phyloP scores from a whole-genome alignment of 2,113 vertebrate genomes.

The Ahaetulla prasina region DNA sequence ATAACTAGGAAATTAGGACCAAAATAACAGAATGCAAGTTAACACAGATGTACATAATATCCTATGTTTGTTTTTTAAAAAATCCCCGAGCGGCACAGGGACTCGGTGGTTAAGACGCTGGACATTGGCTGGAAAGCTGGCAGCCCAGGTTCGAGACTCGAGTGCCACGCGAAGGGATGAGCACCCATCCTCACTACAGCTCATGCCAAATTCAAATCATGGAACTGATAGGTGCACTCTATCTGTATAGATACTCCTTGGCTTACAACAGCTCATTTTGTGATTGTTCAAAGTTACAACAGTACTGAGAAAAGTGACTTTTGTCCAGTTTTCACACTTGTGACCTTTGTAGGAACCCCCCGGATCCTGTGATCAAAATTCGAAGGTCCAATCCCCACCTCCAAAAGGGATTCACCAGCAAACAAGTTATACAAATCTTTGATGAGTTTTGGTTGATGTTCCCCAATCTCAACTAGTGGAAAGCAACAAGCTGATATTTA shows the following conservation, averaged over 20 bases:
- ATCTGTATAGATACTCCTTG: not conserved
- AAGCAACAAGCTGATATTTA: not conserved
- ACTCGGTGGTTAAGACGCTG: not conserved
- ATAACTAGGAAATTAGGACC: not conserved
- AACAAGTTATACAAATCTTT: not conserved
- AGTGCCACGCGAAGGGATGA: not conserved
- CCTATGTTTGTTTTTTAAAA: not conserved
- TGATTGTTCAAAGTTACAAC: no score
- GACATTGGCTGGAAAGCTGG: not conserved
- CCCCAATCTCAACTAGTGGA: not conserved
- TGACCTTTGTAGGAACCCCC: no score
- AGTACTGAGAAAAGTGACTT: no score
- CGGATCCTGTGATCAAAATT: no score
- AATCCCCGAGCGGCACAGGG: fast-evolving
- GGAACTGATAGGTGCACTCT: not conserved
- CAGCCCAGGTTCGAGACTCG: not conserved
- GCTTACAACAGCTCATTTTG: no score
- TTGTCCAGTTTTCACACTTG: no score
- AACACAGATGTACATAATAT: not conserved
- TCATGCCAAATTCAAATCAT: not conserved
- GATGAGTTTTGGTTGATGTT: not conserved
- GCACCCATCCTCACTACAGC: not conserved
- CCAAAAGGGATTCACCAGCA: no score
- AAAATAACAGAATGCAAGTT: not conserved
- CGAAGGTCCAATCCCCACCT: no score